phyloP scores from a whole-genome alignment of 2,113 vertebrate species.

The Pangasianodon hypophthalmus region DNA sequence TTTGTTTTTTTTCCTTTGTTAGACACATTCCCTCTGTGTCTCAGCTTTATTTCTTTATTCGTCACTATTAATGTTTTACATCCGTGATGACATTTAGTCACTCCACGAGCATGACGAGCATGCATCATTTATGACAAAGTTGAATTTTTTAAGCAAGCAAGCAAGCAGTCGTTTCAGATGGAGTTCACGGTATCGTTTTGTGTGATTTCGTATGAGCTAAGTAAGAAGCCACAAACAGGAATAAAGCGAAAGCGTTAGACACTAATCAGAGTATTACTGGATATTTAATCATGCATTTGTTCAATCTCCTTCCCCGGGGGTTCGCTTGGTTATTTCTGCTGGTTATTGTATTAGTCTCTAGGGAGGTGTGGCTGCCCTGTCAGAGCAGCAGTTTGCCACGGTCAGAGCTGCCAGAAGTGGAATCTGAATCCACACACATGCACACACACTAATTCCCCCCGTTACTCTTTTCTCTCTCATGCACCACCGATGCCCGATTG shows the following conservation, averaged over 20 bases:
- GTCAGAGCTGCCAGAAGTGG: constrained; percentile 32
- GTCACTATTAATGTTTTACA: no score
- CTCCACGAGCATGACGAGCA: not conserved
- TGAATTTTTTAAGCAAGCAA: not conserved
- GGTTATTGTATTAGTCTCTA: constrained; percentile 52
- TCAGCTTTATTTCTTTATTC: not conserved
- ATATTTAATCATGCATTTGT: constrained; percentile 52
- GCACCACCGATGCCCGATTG: constrained; percentile 3
- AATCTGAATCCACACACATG: constrained; percentile 24
- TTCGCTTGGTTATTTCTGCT: constrained; percentile 36
- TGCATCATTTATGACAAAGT: not conserved
- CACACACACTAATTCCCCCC: not conserved
- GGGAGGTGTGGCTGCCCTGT: constrained; percentile 47
- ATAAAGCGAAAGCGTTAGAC: constrained; percentile 24
- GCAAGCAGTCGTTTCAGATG: not conserved
- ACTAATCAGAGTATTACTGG: constrained; percentile 41
- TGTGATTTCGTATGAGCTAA: not conserved
- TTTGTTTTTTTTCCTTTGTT: not conserved
- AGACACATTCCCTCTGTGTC: no score
- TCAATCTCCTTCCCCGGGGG: constrained; percentile 6
- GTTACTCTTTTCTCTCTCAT: not conserved
- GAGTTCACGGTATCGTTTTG: not conserved
- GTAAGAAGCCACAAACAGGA: constrained; percentile 31
- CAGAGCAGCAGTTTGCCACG: constrained; percentile 34
- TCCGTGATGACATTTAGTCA: not conserved